Evolutionary conservation across 2,113 vertebrate genomes (phyloP).

Genomic region (Salvelinus alpinus): DNA sequence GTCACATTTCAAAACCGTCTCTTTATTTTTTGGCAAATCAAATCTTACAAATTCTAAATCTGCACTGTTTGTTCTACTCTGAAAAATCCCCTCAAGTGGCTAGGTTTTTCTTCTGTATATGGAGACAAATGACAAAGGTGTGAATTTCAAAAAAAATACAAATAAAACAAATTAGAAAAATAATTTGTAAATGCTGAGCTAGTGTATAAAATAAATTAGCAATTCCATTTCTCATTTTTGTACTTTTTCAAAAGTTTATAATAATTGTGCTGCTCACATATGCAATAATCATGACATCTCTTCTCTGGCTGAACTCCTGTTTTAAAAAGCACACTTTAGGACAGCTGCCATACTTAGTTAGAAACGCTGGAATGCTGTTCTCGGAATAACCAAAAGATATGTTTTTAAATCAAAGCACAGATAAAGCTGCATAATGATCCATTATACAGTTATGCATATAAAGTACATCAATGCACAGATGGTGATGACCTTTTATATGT

Average conservation of each 20-base stretch:
- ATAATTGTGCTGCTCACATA: conserved; percentile 69
- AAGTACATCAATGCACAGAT: conserved; percentile 72
- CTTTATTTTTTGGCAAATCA: neutral
- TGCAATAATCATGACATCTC: conserved; percentile 65
- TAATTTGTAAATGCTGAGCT: conserved; percentile 66
- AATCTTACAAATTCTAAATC: neutral
- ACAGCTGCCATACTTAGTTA: conserved; percentile 59
- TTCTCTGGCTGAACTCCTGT: conserved; percentile 45
- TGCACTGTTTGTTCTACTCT: neutral
- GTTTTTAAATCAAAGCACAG: conserved; percentile 59
- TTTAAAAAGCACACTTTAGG: conserved; percentile 51
- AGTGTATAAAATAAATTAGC: conserved; percentile 74
- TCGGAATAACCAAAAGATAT: conserved; percentile 47
- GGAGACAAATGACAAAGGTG: conserved; percentile 8
- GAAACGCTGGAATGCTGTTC: conserved; percentile 53
- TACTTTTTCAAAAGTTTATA: conserved; percentile 43
- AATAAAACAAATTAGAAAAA: conserved; percentile 66
- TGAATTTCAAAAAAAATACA: conserved; percentile 29
- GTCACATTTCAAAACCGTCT: too few species aligned
- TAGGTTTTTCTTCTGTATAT: neutral
- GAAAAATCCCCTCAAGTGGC: neutral
- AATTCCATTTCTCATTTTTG: conserved; percentile 23
- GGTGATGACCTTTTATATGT: conserved; percentile 46
- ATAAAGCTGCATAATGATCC: conserved; percentile 54
- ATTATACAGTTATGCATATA: conserved; percentile 72